A percentile compares a stretch with the other conserved stretches of the same genome.
phyloP scores from a whole-genome alignment of 2,113 vertebrate genomes.

The Parus major region DNA sequence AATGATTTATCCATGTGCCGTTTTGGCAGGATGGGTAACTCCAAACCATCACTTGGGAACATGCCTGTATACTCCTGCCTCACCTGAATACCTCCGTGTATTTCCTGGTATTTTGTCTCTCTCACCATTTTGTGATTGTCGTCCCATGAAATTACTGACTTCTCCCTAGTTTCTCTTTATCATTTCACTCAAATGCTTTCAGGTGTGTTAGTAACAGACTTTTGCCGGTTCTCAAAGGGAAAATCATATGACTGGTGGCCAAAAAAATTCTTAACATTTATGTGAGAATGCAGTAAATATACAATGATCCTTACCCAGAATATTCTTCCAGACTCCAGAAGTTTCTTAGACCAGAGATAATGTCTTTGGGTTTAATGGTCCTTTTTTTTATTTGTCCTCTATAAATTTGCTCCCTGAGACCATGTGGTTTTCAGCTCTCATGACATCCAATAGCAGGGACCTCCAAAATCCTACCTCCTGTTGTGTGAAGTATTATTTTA shows the following conservation, averaged over 20 bases:
- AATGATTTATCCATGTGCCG: fast-evolving
- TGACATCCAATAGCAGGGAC: neutral
- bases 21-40: neutral
- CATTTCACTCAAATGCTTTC: neutral
- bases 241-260: neutral
- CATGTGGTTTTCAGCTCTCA: neutral
- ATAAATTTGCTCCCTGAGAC: neutral
- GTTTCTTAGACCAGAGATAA: neutral
- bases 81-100: neutral
- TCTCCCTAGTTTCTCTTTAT: neutral
- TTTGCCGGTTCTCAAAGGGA: neutral
- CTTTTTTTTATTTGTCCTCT: neutral
- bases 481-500: neutral
- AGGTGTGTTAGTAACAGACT: neutral
- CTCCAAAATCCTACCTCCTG: neutral
- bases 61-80: neutral
- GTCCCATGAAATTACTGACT: neutral
- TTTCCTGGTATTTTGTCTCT: neutral
- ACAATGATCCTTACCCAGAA: neutral
- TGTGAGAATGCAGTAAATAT: neutral
- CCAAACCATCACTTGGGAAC: neutral
- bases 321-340: neutral
- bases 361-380: neutral
- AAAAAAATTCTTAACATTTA: neutral
- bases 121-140: neutral